phyloP scores from a whole-genome alignment of 2,113 vertebrate genomes.

The Holacanthus passer region DNA sequence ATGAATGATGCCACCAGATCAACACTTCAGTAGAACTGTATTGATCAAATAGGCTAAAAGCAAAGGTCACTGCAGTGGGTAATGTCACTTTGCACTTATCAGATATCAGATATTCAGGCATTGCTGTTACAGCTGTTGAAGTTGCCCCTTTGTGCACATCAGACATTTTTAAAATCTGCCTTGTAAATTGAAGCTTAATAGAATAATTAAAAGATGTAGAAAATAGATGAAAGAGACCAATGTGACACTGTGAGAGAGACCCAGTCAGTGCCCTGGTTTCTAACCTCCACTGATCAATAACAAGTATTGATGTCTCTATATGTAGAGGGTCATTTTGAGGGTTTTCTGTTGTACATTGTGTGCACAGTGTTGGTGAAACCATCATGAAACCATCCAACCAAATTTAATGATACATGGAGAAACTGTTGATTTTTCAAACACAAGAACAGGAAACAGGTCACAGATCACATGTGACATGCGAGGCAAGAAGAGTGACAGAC shows the following conservation, averaged over 20 bases:
- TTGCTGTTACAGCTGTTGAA: neutral
- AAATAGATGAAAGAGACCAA: slow-evolving; percentile 21
- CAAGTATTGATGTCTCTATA: slow-evolving; percentile 63
- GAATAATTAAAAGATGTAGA: slow-evolving; percentile 7
- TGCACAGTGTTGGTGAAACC: slow-evolving; percentile 5
- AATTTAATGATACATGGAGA: neutral
- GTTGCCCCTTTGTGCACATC: neutral
- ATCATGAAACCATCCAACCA: neutral
- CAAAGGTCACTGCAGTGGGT: slow-evolving; percentile 25
- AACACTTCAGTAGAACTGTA: slow-evolving; percentile 32
- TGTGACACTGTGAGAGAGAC: slow-evolving; percentile 33
- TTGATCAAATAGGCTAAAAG: slow-evolving; percentile 55
- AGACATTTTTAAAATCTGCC: neutral
- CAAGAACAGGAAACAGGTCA: slow-evolving; percentile 15
- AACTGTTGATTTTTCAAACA: neutral
- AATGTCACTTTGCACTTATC: neutral
- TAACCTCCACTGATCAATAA: slow-evolving; percentile 69
- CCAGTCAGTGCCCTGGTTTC: slow-evolving; percentile 71
- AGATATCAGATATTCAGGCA: neutral
- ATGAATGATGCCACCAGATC: slow-evolving; percentile 44
- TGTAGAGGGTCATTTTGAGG: slow-evolving; percentile 19
- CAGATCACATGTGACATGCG: neutral
- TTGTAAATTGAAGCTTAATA: slow-evolving; percentile 3
- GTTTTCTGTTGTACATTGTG: slow-evolving; percentile 8
- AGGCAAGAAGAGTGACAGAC: slow-evolving; percentile 9